Conservation (phyloP, 2,888 invertebrate genomes). For the Emesis russula region DNA sequence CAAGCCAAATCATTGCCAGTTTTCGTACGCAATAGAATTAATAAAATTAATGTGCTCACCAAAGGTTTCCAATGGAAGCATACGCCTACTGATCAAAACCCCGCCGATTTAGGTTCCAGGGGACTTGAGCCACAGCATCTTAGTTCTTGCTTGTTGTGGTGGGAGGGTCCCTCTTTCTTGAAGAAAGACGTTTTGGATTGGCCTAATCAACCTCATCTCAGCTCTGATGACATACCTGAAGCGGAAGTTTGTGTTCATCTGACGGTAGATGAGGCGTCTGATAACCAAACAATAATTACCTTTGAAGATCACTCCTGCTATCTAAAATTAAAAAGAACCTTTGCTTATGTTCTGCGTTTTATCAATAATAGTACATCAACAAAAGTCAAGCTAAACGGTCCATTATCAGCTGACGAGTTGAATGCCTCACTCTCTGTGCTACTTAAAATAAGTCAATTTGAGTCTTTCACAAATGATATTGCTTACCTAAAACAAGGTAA, state of each 20-base stretch:
- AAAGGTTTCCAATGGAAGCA: slow-evolving; percentile 16
- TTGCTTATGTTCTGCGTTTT: background rate
- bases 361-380: background rate
- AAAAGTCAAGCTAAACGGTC: background rate
- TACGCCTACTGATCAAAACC: slow-evolving; percentile 22
- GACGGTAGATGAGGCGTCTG: too few relatives aligned
- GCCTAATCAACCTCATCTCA: too few relatives aligned
- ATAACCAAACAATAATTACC: too few relatives aligned
- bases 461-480: background rate
- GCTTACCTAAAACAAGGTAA: background rate
- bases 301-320: background rate
- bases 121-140: slow-evolving; percentile 21
- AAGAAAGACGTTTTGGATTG: background rate
- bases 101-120: slow-evolving; percentile 37
- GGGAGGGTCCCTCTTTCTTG: slow-evolving; percentile 38
- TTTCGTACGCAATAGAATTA: slow-evolving; percentile 37
- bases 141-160: slow-evolving; percentile 24
- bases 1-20: slow-evolving; percentile 22
- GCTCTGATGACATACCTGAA: too few relatives aligned
- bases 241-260: too few relatives aligned
- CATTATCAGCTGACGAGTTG: background rate
- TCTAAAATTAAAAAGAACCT: background rate
- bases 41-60: slow-evolving; percentile 32
- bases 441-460: background rate
- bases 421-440: background rate